Base-by-base conservation (phyloP, 2,888 invertebrate species). In the Portevinia maculata region DNA sequence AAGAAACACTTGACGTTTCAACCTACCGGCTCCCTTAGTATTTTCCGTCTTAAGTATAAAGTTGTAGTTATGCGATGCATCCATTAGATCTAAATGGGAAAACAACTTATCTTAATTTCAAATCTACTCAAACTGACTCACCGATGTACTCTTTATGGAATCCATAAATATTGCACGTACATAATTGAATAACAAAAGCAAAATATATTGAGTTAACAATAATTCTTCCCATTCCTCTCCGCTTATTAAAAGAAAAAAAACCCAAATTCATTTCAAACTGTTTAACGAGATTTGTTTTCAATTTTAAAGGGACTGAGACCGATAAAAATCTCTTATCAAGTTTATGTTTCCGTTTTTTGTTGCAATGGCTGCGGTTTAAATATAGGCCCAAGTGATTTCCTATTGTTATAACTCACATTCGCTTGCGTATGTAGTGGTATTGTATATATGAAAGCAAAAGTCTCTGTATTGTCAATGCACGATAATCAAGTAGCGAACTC, bases 11-110 rank as follows among this genome's bases (percentile, higher is more conserved):
- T 81, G 79, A 0, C 79, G 62, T 11, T 62, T 75, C 0, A 19
- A 8, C 13, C 76, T 64, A 11, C 17, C 1, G 39, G 55, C 6
- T 3, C 32, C 13, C 1, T 21, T 21, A 21, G 15, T 3, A 39
- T 44, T 21, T 9, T 21, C 21, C 7, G 15, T 85, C n/a, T 87
- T 86, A 88, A 89, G 88, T 17, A 86, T 78, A 79, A 88, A 88
- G 50, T 88, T 87, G 65, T 87, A 86, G 52, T 88, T 89, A 81
- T 89, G 88, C 53, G 79, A 74, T 28, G 87, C 71, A 8, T 88
- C 87, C 5, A 89, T 86, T 57, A 89, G 85, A 86, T 89, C 89
- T 89, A 34, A n/a, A 62, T 41, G 4, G 24, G 37, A 9, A 15
- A 1, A 32, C 21, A 76, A 41, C 39, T 19, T 44, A 19, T 76